Evolutionary conservation across 2,888 invertebrate species (phyloP).

Genomic region (Periphyllus acericola): DNA sequence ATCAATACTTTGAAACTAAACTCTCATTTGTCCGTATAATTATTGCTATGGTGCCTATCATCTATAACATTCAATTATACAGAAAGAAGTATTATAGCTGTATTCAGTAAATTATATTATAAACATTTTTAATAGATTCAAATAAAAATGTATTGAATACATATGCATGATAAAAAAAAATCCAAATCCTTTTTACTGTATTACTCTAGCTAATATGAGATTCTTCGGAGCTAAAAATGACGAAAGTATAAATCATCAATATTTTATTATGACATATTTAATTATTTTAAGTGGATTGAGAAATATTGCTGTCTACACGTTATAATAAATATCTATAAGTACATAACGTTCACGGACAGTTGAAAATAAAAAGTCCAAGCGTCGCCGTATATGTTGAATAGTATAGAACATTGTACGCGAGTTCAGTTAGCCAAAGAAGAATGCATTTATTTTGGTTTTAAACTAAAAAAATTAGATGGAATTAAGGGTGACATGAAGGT

Average conservation of each 20-base stretch:
- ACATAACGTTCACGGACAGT: background rate
- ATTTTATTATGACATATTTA: background rate
- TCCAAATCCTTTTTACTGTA: too few relatives aligned
- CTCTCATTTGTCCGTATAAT: background rate
- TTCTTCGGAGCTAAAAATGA: too few relatives aligned
- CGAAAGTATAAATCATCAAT: too few relatives aligned
- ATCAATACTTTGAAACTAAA: slow-evolving; percentile 4
- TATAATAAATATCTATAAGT: background rate
- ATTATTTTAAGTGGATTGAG: background rate
- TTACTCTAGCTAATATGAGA: too few relatives aligned
- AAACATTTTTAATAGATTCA: too few relatives aligned
- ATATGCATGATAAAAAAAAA: too few relatives aligned
- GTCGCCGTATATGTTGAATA: background rate
- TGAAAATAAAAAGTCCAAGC: background rate
- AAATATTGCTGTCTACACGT: background rate
- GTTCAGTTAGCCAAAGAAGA: background rate
- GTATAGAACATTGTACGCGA: background rate
- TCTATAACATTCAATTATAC: too few relatives aligned
- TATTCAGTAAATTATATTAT: too few relatives aligned
- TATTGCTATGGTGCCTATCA: background rate
- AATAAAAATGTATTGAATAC: too few relatives aligned
- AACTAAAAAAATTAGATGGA: too few relatives aligned
- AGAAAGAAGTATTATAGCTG: too few relatives aligned
- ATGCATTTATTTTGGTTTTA: background rate
- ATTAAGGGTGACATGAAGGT: too few relatives aligned